Evolutionary conservation across 2,113 vertebrate genomes (phyloP), one percentile per base, ranked within the genome.

Genomic region (Alces alces): DNA sequence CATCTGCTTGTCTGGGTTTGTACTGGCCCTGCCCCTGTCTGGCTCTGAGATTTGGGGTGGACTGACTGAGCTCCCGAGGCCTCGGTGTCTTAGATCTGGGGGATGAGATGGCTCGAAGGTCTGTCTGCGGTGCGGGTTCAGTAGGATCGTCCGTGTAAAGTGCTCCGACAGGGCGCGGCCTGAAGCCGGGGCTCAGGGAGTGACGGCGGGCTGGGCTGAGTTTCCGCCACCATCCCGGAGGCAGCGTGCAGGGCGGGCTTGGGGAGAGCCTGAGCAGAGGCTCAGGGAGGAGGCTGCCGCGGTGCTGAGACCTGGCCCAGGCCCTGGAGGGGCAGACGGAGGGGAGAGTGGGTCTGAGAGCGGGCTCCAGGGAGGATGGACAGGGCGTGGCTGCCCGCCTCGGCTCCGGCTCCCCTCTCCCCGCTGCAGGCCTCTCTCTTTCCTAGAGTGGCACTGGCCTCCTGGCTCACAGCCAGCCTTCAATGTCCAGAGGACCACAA

Each of bases 391-490:
- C 33, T 10, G 10, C 16, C 45, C 39, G 3, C 76, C 27, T 43
- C 25, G 1, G 70, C 70, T 43, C 70, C 0, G 6, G 36, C 36
- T 25, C 25, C 43, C 76, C 15, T 14, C 12, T 21, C 6, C 0
- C 3, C 43, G 9, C 30, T 5, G 70, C 6, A 83, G 45, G 45
- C 36, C 6, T 36, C 93, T 76, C 23, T 23, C 60, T 27, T 93
- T 82, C 93, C 89, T 85, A 17, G 83, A 92, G 95, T 1, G 28
- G 58, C 45, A 36, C 55, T 28, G 33, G 89, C 96, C 89, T 54
- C 47, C 30, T 5, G 91, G 98, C 86, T 39, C 30, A 43, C 57
- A 30, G 96, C 98, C 93, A 58, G 96, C 97, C 93, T 76, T 89
- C 76, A 25, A 91, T 19, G 27, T 30, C 47, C 86, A 54, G 92